A percentile compares a stretch with the other conserved stretches of the same genome.
Conservation (phyloP, 2,113 vertebrate species). For the Lagopus leucura region DNA sequence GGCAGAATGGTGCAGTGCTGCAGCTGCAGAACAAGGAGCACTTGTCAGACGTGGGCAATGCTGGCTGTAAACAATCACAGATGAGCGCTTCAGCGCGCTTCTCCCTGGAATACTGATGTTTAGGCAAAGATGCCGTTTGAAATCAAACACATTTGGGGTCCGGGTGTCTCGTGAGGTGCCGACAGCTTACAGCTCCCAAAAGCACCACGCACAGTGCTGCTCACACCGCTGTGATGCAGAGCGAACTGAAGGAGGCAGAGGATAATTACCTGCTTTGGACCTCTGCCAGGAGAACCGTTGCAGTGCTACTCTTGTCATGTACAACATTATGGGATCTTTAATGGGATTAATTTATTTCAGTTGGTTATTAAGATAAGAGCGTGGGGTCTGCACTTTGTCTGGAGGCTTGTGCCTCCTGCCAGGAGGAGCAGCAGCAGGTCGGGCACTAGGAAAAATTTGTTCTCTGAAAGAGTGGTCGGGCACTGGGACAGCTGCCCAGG, state of each 20-base stretch:
- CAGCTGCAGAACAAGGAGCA: conserved; percentile 15
- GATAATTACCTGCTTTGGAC: neutral
- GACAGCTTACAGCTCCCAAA: neutral
- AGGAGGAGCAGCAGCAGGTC: neutral
- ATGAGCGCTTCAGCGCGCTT: neutral
- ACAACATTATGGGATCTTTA: neutral
- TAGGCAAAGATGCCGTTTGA: neutral
- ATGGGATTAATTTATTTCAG: neutral
- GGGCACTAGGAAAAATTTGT: no score
- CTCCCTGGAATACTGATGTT: neutral
- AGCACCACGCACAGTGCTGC: neutral
- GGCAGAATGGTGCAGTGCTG: neutral
- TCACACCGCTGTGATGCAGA: neutral
- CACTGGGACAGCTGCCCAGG: no score
- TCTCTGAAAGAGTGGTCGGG: no score
- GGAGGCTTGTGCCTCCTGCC: neutral
- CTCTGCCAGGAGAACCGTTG: neutral
- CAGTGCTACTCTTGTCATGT: neutral
- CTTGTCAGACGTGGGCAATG: neutral
- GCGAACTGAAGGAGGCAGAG: fast-evolving
- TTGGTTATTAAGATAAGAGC: neutral
- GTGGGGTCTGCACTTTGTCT: fast-evolving
- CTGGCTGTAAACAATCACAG: neutral
- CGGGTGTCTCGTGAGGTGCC: fast-evolving
- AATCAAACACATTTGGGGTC: neutral